A percentile compares a stretch with the other conserved stretches of the same genome.
phyloP scores from a whole-genome alignment of 2,113 vertebrate genomes.

The Gobius niger region DNA sequence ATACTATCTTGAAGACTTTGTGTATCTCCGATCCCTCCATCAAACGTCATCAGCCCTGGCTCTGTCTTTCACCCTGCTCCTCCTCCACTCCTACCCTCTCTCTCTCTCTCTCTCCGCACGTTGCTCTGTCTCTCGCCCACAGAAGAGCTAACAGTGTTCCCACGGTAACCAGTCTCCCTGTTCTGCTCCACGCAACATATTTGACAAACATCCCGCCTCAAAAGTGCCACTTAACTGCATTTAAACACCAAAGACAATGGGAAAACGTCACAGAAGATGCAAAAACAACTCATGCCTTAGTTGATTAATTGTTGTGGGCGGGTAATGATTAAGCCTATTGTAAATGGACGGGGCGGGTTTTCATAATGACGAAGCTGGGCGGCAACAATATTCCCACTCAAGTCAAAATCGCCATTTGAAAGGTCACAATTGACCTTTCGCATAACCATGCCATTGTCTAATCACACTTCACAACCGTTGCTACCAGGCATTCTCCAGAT shows the following conservation, averaged over 20 bases:
- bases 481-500: too few species aligned
- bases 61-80: constrained; percentile 62
- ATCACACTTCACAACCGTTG: too few species aligned
- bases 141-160: constrained; percentile 74
- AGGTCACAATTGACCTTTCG: too few species aligned
- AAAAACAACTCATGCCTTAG: neutral
- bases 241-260: constrained; percentile 30
- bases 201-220: constrained; percentile 60
- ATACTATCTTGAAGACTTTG: too few species aligned
- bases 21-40: neutral
- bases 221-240: constrained; percentile 55
- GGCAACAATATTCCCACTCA: neutral
- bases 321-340: constrained; percentile 23
- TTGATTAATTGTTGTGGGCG: neutral
- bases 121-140: constrained; percentile 72
- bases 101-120: constrained; percentile 40
- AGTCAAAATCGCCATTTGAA: too few species aligned
- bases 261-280: constrained; percentile 21
- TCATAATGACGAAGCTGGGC: constrained; percentile 42
- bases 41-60: constrained; percentile 47
- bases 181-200: constrained; percentile 47
- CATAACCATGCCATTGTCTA: too few species aligned
- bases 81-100: constrained; percentile 53
- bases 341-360: constrained; percentile 13
- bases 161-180: constrained; percentile 73